Conservation (phyloP, 1,140 invertebrate species). For the Microvelia longipes region DNA sequence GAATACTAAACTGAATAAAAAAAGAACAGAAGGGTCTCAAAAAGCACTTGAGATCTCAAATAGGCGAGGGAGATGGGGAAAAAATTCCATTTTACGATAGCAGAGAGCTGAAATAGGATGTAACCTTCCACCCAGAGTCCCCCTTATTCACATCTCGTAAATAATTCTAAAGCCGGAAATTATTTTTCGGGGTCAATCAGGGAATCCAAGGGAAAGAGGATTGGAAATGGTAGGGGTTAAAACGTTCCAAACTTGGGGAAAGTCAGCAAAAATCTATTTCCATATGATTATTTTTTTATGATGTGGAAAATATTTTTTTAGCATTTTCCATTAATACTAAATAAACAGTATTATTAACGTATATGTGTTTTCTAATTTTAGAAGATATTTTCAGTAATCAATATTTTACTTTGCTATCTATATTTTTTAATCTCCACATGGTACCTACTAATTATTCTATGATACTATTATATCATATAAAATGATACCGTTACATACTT, state of each 20-base stretch:
- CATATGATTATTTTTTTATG: no score
- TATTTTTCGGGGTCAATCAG: constrained; percentile 5
- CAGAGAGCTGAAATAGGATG: neutral
- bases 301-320: no score
- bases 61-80: neutral
- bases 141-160: neutral
- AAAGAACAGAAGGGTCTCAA: neutral
- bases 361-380: no score
- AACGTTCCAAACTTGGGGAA: neutral
- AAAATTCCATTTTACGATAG: neutral
- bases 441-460: no score
- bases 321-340: no score
- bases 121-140: neutral
- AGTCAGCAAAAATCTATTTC: no score
- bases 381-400: no score
- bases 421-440: no score
- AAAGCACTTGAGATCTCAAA: neutral
- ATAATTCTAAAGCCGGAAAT: constrained; percentile 3
- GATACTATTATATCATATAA: no score
- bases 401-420: no score
- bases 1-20: neutral
- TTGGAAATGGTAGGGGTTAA: neutral
- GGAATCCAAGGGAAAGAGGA: neutral
- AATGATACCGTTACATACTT: no score
- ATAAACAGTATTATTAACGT: no score